Conservation (phyloP, 2,888 invertebrate species). For the Andrena camellia region DNA sequence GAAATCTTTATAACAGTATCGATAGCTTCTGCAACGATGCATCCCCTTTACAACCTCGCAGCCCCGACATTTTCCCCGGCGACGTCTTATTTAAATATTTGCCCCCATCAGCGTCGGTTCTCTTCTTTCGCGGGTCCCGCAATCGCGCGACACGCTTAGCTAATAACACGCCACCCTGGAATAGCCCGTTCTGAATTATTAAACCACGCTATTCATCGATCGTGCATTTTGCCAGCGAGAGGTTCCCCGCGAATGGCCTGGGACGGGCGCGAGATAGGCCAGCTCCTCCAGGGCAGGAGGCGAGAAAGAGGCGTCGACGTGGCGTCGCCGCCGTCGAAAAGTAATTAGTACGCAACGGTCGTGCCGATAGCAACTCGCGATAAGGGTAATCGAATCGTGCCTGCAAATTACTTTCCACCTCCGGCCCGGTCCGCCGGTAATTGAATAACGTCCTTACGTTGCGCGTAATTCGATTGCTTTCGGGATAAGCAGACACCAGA, state of each 20-base stretch:
- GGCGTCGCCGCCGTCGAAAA: conserved; percentile 56
- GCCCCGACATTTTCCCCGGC: background rate
- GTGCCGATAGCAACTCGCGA: conserved; percentile 71
- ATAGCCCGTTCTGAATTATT: conserved; percentile 21
- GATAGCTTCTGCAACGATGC: background rate
- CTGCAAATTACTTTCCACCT: conserved; percentile 75
- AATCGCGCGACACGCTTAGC: conserved; percentile 6
- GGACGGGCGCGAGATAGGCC: conserved; percentile 14
- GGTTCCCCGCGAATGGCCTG: background rate
- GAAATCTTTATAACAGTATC: background rate
- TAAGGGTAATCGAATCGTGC: conserved; percentile 74
- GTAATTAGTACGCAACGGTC: conserved; percentile 70
- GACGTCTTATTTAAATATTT: conserved; percentile 39
- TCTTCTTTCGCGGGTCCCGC: conserved; percentile 13
- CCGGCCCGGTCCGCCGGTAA: conserved; percentile 63
- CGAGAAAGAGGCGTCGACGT: conserved; percentile 52
- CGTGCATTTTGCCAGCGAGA: conserved; percentile 20
- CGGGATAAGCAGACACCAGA: conserved; percentile 69
- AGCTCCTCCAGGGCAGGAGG: conserved; percentile 4
- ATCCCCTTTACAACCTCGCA: background rate
- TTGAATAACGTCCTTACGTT: conserved; percentile 73
- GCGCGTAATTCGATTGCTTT: conserved; percentile 73
- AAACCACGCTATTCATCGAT: conserved; percentile 6
- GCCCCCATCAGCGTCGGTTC: conserved; percentile 23
- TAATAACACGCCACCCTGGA: conserved; percentile 1